Conservation (phyloP, 2,113 vertebrate genomes). For the Elanoides forficatus region DNA sequence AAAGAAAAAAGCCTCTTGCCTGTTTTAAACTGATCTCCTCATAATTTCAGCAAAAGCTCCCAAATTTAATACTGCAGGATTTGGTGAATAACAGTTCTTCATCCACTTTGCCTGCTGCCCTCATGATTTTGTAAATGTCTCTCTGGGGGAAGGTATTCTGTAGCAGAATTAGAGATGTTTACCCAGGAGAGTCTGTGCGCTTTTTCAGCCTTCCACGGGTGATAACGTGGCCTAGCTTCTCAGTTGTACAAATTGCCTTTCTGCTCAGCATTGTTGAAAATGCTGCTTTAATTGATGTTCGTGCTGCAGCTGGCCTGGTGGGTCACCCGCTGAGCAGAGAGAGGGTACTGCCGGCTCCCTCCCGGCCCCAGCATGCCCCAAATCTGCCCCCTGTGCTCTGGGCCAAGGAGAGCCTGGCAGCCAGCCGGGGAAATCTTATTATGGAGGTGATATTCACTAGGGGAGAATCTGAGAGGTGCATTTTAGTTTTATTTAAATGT, state of each 20-base stretch:
- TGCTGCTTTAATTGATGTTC: not conserved
- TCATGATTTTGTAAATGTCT: not conserved
- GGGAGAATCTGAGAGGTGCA: not conserved
- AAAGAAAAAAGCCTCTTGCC: not conserved
- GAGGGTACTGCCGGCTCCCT: not conserved
- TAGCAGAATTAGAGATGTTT: not conserved
- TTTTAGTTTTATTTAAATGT: constrained; percentile 37
- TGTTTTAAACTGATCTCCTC: not conserved
- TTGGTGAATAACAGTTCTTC: not conserved
- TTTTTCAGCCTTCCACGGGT: not conserved
- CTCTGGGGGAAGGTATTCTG: not conserved
- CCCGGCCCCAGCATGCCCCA: not conserved
- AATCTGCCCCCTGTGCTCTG: not conserved
- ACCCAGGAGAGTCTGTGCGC: no score
- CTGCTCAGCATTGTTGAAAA: not conserved
- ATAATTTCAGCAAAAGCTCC: not conserved
- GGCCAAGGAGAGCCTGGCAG: not conserved
- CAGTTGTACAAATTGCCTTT: not conserved
- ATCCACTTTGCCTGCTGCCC: not conserved
- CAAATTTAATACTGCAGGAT: not conserved
- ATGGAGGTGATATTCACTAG: not conserved
- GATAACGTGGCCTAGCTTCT: not conserved
- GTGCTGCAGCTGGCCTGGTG: not conserved
- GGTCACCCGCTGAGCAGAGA: not conserved
- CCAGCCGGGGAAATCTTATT: not conserved